Evolutionary conservation across 2,797 vertebrate species (phyloP).

Genomic region (Cottoperca gobio): DNA sequence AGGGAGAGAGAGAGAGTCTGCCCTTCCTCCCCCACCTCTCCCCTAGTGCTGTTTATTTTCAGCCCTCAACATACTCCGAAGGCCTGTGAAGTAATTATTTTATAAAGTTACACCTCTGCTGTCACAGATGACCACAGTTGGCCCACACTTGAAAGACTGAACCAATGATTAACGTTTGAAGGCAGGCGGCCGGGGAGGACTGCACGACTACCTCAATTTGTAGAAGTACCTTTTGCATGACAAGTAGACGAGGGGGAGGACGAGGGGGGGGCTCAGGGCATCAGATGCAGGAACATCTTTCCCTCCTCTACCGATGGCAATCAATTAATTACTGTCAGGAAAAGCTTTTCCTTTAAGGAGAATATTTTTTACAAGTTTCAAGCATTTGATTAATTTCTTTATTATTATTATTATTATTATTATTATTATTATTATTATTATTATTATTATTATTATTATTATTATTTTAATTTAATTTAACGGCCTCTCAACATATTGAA

Average conservation of each 20-base stretch:
- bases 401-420: too few species aligned
- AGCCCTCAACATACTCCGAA: slow-evolving; percentile 75
- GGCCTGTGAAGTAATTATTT: slow-evolving; percentile 82
- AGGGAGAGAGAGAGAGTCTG: slow-evolving; percentile 14
- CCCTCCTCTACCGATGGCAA: slow-evolving; percentile 28
- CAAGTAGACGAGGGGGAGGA: slow-evolving; percentile 44
- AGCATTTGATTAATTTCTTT: slow-evolving; percentile 6
- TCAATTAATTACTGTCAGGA: slow-evolving; percentile 49
- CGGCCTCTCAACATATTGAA: not conserved
- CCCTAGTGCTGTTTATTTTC: slow-evolving; percentile 82
- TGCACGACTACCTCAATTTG: slow-evolving; percentile 56
- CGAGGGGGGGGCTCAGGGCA: slow-evolving; percentile 23
- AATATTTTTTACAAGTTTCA: slow-evolving; percentile 35
- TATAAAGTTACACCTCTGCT: slow-evolving; percentile 83
- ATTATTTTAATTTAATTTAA: too few species aligned
- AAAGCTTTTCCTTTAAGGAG: not conserved
- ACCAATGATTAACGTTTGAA: slow-evolving; percentile 70
- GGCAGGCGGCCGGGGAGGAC: slow-evolving; percentile 69
- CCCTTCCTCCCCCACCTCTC: slow-evolving; percentile 27
- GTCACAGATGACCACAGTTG: slow-evolving; percentile 71
- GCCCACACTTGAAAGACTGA: slow-evolving; percentile 76
- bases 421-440: too few species aligned
- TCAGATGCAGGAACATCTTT: slow-evolving; percentile 40
- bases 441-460: too few species aligned
- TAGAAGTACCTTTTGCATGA: slow-evolving; percentile 57